Conservation (phyloP, 2,888 invertebrate genomes). For the Tetranychus truncatus region DNA sequence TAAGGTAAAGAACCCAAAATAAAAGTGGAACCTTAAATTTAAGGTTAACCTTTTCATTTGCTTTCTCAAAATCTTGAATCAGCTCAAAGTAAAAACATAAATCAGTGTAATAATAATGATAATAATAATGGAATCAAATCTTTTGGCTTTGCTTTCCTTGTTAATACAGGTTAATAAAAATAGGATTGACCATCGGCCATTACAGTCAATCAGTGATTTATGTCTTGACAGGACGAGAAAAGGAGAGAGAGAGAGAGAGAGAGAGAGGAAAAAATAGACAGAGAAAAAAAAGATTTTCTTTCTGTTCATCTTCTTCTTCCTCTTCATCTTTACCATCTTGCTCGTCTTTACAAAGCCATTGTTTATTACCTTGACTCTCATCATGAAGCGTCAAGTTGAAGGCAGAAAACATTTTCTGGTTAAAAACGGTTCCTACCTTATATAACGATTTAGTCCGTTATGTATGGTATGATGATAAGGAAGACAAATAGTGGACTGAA, state of each 20-base stretch:
- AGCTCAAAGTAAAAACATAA: too few species aligned
- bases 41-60: too few species aligned
- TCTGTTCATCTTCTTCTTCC: background rate
- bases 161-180: background rate
- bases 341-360: background rate
- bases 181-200: background rate
- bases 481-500: background rate
- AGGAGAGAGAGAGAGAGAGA: constrained; percentile 12
- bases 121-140: background rate
- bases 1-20: too few species aligned
- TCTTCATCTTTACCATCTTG: background rate
- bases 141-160: background rate
- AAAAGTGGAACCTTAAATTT: too few species aligned
- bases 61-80: too few species aligned
- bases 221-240: background rate
- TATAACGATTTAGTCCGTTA: background rate
- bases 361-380: background rate
- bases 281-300: background rate
- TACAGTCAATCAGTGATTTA: constrained; percentile 4
- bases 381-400: background rate
- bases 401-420: background rate
- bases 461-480: background rate
- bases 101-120: background rate
- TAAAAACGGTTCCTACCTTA: background rate
- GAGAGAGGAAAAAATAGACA: constrained; percentile 7